Evolutionary conservation across 2,888 invertebrate genomes (phyloP), one percentile per base, ranked within the genome.

Genomic region (Abrostola tripartita): DNA sequence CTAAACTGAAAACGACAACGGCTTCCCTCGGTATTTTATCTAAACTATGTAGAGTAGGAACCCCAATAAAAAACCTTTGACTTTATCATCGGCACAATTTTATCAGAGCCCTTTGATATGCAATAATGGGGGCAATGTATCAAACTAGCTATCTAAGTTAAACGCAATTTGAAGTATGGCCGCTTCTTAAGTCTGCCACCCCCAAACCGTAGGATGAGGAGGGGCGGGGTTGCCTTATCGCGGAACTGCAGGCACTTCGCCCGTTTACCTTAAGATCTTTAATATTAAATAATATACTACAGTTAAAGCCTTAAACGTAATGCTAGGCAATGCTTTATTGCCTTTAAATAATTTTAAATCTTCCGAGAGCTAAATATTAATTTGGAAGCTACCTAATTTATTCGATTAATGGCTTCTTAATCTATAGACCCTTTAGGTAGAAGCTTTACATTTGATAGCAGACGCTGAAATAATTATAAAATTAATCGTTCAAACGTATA

Each of bases 221-320:
- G 79, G 83, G 61, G 42, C 44, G 85, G 88, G 85, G 88, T 74
- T 80, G 88, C 84, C 93, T 95, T 95, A 95, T 95, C 95, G 92
- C 93, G 86, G 87, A 91, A 92, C 88, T 94, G 95, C 95, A 95
- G 95, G 91, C 95, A 87, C 91, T 89, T 86, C 89, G 79, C 91
- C 88, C 92, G 91, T 88, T 92, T 92, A 94, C 94, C 94, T 94
- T 93, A 92, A 93, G 92, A 94, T 93, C 92, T 93, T 93, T 94
- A 94, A 94, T 94, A 94, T 93, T 93, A 92, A 94, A 93, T 92
- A 93, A 93, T 91, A 92, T 91, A 93, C 86, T 90, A 91, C 90
- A 91, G 88, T 92, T 92, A 90, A 89, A 92, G 86, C 90, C 85
- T 91, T 88, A 87, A 90, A 90, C 85, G 79, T 86, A 88, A 72